A percentile compares a stretch with the other conserved stretches of the same genome.
phyloP scores from a whole-genome alignment of 2,113 vertebrate species.

The Notothenia coriiceps region DNA sequence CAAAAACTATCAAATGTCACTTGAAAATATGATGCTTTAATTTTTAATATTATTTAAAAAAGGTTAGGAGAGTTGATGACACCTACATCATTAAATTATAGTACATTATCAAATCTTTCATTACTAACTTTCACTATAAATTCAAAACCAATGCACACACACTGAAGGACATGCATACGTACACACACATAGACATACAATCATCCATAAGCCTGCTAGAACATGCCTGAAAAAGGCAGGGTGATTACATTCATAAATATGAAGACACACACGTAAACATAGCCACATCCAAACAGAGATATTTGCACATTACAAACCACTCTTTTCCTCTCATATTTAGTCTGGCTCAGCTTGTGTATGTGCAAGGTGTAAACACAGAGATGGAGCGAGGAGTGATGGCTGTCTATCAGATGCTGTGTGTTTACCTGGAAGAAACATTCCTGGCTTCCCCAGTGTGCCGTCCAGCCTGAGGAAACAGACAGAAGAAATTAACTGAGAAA shows the following conservation, averaged over 20 bases:
- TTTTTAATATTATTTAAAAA: too few species aligned
- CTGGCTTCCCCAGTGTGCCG: conserved; percentile 78
- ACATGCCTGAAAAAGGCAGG: not conserved
- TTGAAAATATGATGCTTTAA: not conserved
- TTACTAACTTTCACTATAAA: not conserved
- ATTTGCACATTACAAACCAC: not conserved
- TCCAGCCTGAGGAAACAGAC: conserved; percentile 61
- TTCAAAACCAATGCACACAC: not conserved
- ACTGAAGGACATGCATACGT: not conserved
- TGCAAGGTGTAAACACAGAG: conserved; percentile 48
- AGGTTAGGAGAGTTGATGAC: too few species aligned
- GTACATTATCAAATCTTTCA: too few species aligned
- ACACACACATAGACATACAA: not conserved
- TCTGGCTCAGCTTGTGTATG: conserved; percentile 46
- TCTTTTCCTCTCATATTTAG: conserved; percentile 40
- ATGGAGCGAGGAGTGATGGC: conserved; percentile 42
- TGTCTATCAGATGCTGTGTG: conserved; percentile 56
- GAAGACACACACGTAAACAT: not conserved
- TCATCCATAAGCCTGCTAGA: not conserved
- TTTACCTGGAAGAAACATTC: conserved; percentile 82
- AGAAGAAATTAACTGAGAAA: not conserved
- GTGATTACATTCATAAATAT: conserved; percentile 3
- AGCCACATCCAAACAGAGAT: conserved; percentile 11
- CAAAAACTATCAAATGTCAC: not conserved
- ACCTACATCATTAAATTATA: too few species aligned